Percentiles rank a stretch among this genome's conserved stretches.
phyloP scores from a whole-genome alignment of 2,888 invertebrate genomes.

The Calameuta filiformis region DNA sequence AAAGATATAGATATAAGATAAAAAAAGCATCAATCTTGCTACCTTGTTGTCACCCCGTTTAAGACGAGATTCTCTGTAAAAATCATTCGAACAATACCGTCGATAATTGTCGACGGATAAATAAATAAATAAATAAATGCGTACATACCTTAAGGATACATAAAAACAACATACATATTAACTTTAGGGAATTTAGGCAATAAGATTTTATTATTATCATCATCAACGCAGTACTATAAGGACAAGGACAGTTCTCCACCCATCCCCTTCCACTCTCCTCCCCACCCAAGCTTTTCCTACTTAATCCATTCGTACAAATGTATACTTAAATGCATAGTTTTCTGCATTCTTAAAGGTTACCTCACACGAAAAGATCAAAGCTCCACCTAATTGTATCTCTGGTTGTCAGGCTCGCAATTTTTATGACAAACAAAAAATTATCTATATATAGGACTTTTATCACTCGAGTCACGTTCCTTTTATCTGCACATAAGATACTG shows the following conservation, averaged over 20 bases:
- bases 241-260: neutral
- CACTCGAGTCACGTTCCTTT: neutral
- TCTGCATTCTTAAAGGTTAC: neutral
- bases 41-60: neutral
- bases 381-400: neutral
- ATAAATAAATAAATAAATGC: neutral
- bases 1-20: neutral
- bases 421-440: neutral
- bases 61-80: neutral
- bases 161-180: conserved; percentile 21
- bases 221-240: neutral
- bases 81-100: neutral
- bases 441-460: neutral
- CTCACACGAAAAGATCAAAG: neutral
- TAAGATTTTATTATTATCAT: conserved; percentile 40
- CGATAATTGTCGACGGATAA: neutral
- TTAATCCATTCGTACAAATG: neutral
- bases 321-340: neutral
- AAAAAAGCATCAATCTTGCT: neutral
- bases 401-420: neutral
- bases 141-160: conserved; percentile 1
- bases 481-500: neutral
- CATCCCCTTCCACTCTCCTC: neutral
- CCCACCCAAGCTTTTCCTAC: neutral
- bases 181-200: conserved; percentile 37